Conservation (phyloP, 2,888 invertebrate genomes). For the Diabrotica balteata region DNA sequence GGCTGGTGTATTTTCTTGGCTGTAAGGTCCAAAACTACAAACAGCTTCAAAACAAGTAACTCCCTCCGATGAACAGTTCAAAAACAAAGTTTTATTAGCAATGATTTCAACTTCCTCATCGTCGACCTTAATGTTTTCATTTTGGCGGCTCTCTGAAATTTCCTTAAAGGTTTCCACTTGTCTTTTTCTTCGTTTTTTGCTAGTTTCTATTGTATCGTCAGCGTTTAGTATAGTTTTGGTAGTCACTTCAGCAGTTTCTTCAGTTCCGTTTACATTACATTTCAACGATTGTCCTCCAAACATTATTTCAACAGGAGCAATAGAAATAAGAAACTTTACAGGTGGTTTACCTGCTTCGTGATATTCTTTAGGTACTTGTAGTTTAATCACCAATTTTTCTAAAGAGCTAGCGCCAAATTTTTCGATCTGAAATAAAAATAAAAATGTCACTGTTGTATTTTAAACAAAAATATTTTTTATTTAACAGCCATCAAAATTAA, state of each 20-base stretch:
- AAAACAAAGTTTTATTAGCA: conserved; percentile 46
- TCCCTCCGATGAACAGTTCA: conserved; percentile 55
- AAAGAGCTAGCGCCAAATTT: conserved; percentile 59
- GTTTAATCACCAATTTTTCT: conserved; percentile 50
- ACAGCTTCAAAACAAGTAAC: conserved; percentile 52
- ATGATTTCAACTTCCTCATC: conserved; percentile 31
- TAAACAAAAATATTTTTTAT: no score
- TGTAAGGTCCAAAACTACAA: conserved; percentile 56
- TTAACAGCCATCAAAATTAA: no score
- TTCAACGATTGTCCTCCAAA: conserved; percentile 47
- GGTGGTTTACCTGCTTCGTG: conserved; percentile 5
- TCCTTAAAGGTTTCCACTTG: conserved; percentile 33
- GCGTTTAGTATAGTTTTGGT: neutral
- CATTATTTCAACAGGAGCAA: conserved; percentile 42
- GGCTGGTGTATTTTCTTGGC: conserved; percentile 49
- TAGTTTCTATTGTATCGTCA: neutral
- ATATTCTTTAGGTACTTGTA: conserved; percentile 54
- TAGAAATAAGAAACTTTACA: conserved; percentile 37
- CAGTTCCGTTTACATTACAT: conserved; percentile 43
- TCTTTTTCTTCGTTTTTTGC: conserved; percentile 12
- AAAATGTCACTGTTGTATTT: no score
- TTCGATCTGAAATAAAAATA: conserved; percentile 44
- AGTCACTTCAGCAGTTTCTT: conserved; percentile 13
- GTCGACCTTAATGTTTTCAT: conserved; percentile 25
- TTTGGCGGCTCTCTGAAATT: conserved; percentile 21